Evolutionary conservation across 2,113 vertebrate species (phyloP).

Genomic region (Hippocampus mohnikei): DNA sequence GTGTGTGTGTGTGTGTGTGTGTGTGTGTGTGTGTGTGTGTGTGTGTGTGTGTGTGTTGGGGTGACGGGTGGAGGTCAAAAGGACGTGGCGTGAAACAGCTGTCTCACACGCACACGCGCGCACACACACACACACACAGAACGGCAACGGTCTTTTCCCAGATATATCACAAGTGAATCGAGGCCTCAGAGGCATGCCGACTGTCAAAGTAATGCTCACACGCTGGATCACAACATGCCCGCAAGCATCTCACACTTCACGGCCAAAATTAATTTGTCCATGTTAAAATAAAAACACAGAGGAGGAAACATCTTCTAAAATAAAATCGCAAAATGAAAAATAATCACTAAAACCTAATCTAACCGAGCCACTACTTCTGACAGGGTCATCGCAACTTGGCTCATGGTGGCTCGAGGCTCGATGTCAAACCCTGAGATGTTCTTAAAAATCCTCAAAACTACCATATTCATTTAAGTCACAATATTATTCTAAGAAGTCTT

Average conservation of each 20-base stretch:
- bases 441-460: too few species aligned
- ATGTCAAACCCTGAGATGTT: too few species aligned
- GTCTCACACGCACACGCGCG: constrained; percentile 20
- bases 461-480: too few species aligned
- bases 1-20: too few species aligned
- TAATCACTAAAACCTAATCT: too few species aligned
- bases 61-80: constrained; percentile 32
- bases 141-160: constrained; percentile 4
- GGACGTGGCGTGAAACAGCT: constrained; percentile 56
- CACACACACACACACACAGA: constrained; percentile 12
- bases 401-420: too few species aligned
- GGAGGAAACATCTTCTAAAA: not conserved
- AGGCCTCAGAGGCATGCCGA: constrained; percentile 16
- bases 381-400: too few species aligned
- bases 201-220: constrained; percentile 27
- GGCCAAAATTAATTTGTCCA: not conserved
- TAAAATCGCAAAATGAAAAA: too few species aligned
- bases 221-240: constrained; percentile 25
- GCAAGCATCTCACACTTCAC: constrained; percentile 2
- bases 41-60: too few species aligned
- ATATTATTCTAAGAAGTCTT: too few species aligned
- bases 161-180: constrained; percentile 6
- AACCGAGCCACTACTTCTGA: too few species aligned
- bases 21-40: too few species aligned
- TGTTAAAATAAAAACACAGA: constrained; percentile 6